Percentiles rank a stretch among this genome's conserved stretches.
Conservation (phyloP, 2,113 vertebrate species). For the Myxocyprinus asiaticus region DNA sequence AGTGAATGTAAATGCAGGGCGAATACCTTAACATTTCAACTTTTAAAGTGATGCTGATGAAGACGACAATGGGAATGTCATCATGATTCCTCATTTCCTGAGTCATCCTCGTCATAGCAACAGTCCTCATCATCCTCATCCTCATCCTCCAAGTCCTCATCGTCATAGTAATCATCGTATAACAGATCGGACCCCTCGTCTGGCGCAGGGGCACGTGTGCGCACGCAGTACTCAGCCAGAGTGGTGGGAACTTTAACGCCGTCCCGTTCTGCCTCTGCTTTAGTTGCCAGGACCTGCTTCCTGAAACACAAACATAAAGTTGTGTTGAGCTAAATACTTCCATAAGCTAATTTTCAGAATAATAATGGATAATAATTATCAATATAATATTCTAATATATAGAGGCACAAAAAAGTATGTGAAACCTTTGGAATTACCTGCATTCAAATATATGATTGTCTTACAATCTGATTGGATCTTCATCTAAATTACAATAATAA, state of each 20-base stretch:
- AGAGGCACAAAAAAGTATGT: too few relatives aligned
- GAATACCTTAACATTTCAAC: conserved; percentile 58
- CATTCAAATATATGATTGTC: too few relatives aligned
- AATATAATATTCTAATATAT: too few relatives aligned
- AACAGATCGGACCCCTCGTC: conserved; percentile 94
- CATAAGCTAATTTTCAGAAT: neutral
- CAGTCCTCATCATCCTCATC: conserved; percentile 82
- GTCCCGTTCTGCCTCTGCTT: conserved; percentile 89
- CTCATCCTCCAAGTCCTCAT: conserved; percentile 82
- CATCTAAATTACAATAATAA: too few relatives aligned
- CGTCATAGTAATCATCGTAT: conserved; percentile 95
- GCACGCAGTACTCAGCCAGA: conserved; percentile 92
- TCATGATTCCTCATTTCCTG: conserved; percentile 95
- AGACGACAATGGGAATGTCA: conserved; percentile 36
- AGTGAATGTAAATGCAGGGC: conserved; percentile 49
- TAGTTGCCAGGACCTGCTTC: conserved; percentile 94
- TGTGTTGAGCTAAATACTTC: neutral
- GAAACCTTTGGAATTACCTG: too few relatives aligned
- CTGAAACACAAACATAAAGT: conserved; percentile 59
- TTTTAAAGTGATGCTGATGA: conserved; percentile 21
- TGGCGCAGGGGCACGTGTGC: conserved; percentile 84
- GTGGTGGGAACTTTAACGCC: conserved; percentile 96
- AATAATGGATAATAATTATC: neutral
- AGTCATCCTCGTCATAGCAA: conserved; percentile 91
- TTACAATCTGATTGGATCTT: too few relatives aligned